Evolutionary conservation across 2,113 vertebrate species (phyloP), one percentile per base, ranked within the genome.

Genomic region (Hydrochoerus hydrochaeris): DNA sequence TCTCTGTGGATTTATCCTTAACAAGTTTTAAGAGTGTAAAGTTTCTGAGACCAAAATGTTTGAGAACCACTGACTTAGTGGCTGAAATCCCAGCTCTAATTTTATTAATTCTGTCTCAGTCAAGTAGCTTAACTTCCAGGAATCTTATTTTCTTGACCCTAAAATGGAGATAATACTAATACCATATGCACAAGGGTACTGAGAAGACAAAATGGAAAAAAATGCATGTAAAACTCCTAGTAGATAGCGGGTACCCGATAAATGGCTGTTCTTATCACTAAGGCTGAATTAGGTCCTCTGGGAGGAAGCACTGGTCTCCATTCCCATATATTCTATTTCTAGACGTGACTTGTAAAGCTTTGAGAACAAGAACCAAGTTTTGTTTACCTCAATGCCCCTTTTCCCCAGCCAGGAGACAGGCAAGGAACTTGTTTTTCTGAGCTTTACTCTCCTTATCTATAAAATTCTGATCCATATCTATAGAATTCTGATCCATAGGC

Each of bases 1-100:
- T 95, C 54, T 83, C 90, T 67, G 10, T 28, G 63, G 41, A 89
- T 93, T 89, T 80, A 73, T 65, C 4, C 14, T 93, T 46, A 95
- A 10, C 84, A 87, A 46, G 16, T 93, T 91, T 97, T 46, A 60
- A 97, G 73, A 89, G 32, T 80, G 89, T 35, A 81, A 86, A 94
- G 44, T 1, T 13, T 92, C 75, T 94, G 85, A 90, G n/a, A 94
- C 12, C 78, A 84, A 94, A 81, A 81, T 4, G 10, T 93, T 83
- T 54, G 60, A 41, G 67, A 95, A 91, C 7, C 71, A 35, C 62
- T 93, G 57, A 54, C n/a, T 73, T 67, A 84, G 46, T 84, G 32
- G 46, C 93, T 95, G 46, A 86, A 90, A 94, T 91, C 35, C 30
- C 63, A 90, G 85, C 49, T 96, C 49, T 80, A 62, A 10, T 81